Conservation (phyloP, 1,140 invertebrate species). For the Melipona quadrifasciata region DNA sequence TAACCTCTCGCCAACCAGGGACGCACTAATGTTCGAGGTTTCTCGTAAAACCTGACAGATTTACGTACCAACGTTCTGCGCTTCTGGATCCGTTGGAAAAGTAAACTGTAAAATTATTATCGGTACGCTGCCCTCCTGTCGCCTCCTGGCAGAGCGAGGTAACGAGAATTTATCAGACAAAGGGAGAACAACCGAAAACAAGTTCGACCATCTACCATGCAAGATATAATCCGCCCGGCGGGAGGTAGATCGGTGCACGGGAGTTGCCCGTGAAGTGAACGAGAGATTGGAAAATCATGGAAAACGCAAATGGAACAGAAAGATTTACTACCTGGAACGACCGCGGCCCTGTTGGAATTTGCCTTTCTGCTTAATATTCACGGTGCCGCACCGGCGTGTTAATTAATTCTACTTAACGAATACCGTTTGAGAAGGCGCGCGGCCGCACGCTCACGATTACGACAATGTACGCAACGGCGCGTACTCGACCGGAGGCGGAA, state of each 20-base stretch:
- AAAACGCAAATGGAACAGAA: not conserved
- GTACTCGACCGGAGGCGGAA: not conserved
- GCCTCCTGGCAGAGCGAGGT: no score
- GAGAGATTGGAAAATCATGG: not conserved
- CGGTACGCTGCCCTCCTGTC: not conserved
- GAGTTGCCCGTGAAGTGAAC: not conserved
- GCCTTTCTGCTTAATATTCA: constrained; percentile 66
- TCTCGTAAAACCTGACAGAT: constrained; percentile 49
- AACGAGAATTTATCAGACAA: not conserved
- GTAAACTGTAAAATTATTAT: constrained; percentile 36
- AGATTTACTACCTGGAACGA: not conserved
- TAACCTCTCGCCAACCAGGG: constrained; percentile 64
- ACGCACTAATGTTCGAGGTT: constrained; percentile 50
- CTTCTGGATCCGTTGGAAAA: not conserved
- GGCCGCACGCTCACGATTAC: constrained; percentile 35
- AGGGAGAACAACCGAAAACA: not conserved
- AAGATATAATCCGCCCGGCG: not conserved
- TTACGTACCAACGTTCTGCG: constrained; percentile 27
- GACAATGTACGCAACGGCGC: constrained; percentile 39
- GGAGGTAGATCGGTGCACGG: not conserved
- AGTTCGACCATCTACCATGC: not conserved
- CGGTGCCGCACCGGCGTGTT: constrained; percentile 51
- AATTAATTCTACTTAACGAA: constrained; percentile 68
- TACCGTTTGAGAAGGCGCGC: constrained; percentile 12
- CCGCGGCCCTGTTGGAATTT: constrained; percentile 37